phyloP scores from a whole-genome alignment of 2,888 invertebrate species.

The Dasysyrphus albostriatus region DNA sequence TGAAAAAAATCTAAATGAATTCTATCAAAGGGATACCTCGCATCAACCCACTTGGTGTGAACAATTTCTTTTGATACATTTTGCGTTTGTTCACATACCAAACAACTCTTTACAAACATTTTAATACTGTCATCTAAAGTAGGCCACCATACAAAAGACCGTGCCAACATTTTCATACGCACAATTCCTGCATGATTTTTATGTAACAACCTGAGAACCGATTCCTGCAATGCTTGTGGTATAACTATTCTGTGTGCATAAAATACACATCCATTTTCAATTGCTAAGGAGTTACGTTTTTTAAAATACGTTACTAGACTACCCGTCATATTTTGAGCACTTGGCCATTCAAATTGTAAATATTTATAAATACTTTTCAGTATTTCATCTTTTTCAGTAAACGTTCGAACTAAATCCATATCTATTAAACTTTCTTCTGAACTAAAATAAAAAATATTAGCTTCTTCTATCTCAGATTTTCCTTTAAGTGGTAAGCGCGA shows the following conservation, averaged over 20 bases:
- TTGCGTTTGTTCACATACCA: conserved; percentile 28
- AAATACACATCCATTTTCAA: conserved; percentile 34
- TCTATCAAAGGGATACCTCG: conserved; percentile 17
- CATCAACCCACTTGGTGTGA: conserved; percentile 25
- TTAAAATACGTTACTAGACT: no score
- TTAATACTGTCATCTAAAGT: conserved; percentile 23
- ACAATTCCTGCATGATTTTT: conserved; percentile 29
- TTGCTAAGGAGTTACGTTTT: no score
- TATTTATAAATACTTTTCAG: no score
- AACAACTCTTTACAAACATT: conserved; percentile 33
- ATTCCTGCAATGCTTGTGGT: conserved; percentile 1
- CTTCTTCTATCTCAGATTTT: no score
- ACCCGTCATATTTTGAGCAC: neutral
- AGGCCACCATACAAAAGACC: conserved; percentile 41
- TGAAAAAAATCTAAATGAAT: conserved; percentile 35
- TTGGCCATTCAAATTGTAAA: no score
- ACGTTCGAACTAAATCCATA: no score
- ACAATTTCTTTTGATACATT: conserved; percentile 25
- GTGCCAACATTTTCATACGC: conserved; percentile 42
- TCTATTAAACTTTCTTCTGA: no score
- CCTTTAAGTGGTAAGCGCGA: no score
- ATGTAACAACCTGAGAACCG: conserved; percentile 13
- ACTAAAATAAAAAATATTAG: no score
- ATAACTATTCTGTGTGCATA: conserved; percentile 32
- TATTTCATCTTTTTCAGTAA: no score